Evolutionary conservation across 2,113 vertebrate genomes (phyloP).

Genomic region (Aptenodytes forsteri): DNA sequence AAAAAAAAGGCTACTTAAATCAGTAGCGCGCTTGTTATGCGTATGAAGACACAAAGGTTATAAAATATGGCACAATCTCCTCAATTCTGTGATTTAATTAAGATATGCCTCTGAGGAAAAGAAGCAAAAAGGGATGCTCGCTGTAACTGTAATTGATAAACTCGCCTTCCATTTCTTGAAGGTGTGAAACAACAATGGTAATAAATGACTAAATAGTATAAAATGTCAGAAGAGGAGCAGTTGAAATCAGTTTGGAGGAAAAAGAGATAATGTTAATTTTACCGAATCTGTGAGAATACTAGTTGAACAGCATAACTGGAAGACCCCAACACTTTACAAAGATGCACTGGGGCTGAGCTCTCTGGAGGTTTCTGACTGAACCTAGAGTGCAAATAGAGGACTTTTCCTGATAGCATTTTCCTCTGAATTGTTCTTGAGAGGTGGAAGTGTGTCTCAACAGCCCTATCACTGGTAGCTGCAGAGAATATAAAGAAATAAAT

Average conservation of each 20-base stretch:
- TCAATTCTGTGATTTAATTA: not conserved
- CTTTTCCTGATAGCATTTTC: not conserved
- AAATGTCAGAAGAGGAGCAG: not conserved
- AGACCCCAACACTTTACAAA: rapidly evolving
- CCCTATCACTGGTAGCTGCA: rapidly evolving
- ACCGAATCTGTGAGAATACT: rapidly evolving
- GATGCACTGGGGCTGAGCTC: rapidly evolving
- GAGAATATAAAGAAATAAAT: not conserved
- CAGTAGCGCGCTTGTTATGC: not conserved
- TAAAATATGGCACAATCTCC: not conserved
- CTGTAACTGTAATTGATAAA: not conserved
- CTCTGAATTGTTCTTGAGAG: not conserved
- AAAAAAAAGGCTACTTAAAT: not conserved
- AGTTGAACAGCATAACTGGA: rapidly evolving
- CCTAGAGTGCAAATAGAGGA: not conserved
- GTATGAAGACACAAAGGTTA: not conserved
- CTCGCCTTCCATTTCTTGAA: rapidly evolving
- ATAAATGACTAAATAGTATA: not conserved
- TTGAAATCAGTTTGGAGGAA: not conserved
- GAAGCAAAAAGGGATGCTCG: not conserved
- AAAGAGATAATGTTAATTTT: rapidly evolving
- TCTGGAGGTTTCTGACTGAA: not conserved
- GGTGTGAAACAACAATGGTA: not conserved
- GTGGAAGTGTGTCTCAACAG: not conserved
- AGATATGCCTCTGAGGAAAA: not conserved